Evolutionary conservation across 2,888 invertebrate genomes (phyloP).

Genomic region (Dynastes hyllus): DNA sequence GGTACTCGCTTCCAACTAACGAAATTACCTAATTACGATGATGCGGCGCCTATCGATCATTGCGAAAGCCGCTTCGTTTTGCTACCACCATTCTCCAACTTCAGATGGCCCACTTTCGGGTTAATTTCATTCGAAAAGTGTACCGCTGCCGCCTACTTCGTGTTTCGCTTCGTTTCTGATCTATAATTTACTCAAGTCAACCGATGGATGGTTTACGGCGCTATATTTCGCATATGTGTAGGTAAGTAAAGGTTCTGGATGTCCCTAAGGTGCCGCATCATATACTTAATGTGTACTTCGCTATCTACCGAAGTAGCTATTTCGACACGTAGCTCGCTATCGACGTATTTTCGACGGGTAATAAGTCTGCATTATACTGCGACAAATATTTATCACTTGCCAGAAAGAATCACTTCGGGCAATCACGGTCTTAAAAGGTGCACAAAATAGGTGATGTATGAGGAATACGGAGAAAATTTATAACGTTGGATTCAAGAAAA

Average conservation of each 20-base stretch:
- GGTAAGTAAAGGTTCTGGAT: background rate
- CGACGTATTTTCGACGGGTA: slow-evolving; percentile 12
- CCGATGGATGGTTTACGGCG: slow-evolving; percentile 18
- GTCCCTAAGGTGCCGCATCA: slow-evolving; percentile 7
- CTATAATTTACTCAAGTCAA: slow-evolving; percentile 27
- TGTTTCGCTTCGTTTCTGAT: slow-evolving; percentile 10
- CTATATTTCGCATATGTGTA: slow-evolving; percentile 3
- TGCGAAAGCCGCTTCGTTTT: background rate
- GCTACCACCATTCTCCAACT: background rate
- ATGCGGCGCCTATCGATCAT: background rate
- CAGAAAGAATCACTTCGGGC: background rate
- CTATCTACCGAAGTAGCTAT: background rate
- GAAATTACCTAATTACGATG: slow-evolving; percentile 5
- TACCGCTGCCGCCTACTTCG: background rate
- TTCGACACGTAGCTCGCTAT: slow-evolving; percentile 3
- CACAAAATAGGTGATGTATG: background rate
- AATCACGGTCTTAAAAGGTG: slow-evolving; percentile 16
- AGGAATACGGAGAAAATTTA: background rate
- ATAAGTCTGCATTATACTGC: slow-evolving; percentile 17
- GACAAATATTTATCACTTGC: slow-evolving; percentile 4
- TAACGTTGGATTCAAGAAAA: background rate
- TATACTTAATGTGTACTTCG: background rate
- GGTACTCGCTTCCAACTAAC: background rate
- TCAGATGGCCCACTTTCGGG: background rate
- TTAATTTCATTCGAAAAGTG: background rate